Percentiles rank a stretch among this genome's conserved stretches.
These are phyloP conservation scores for Zophobas morio DNA, from an alignment of 1,140 invertebrate species.

Conservation along the genomic window DNA sequence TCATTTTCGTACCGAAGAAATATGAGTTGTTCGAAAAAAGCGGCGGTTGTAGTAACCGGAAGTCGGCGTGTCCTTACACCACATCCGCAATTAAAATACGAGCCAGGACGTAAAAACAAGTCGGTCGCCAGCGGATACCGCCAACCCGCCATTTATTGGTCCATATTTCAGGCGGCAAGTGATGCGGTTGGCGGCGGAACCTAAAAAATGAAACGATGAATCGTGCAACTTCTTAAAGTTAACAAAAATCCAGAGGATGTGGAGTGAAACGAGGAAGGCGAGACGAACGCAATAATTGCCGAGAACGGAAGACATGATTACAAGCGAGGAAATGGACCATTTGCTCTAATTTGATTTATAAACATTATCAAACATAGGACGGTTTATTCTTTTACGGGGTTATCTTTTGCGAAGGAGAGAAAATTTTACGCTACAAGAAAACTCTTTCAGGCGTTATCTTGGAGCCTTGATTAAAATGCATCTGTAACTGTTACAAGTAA, in stretches of 20 bases:
- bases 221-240: conserved; percentile 3
- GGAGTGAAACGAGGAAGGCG: neutral
- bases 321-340: conserved; percentile 36
- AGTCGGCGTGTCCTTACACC: conserved; percentile 13
- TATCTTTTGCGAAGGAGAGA: neutral
- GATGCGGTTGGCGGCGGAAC: neutral
- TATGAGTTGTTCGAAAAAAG: neutral
- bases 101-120: conserved; percentile 19
- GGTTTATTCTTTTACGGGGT: conserved; percentile 23
- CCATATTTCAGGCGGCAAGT: conserved; percentile 11
- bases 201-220: conserved; percentile 5
- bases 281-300: conserved; percentile 31
- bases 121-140: conserved; percentile 9
- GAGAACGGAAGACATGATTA: conserved; percentile 26
- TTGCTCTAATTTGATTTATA: conserved; percentile 36
- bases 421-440: too few species aligned
- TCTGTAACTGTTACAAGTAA: too few species aligned
- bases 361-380: conserved; percentile 30
- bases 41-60: neutral
- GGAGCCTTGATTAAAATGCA: too few species aligned
- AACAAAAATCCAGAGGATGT: neutral
- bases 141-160: conserved; percentile 12
- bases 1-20: neutral
- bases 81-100: conserved; percentile 21
- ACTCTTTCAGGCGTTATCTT: too few species aligned